Conservation (phyloP, 1,140 invertebrate genomes). For the Aporrectodea caliginosa region DNA sequence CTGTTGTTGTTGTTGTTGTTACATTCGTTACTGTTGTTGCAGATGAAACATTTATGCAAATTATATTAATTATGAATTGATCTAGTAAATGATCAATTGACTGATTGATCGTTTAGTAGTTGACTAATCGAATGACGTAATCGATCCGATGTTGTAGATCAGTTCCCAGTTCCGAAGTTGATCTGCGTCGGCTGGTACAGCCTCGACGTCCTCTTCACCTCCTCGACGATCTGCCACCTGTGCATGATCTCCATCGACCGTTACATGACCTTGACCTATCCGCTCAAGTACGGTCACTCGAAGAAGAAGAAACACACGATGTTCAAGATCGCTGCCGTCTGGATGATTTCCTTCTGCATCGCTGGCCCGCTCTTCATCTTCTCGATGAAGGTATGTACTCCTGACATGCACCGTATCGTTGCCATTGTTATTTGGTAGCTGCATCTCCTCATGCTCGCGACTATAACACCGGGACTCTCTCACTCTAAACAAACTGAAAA, state of each 20-base stretch:
- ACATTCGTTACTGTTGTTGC: background rate
- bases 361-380: conserved; percentile 78
- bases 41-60: background rate
- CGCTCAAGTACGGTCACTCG: conserved; percentile 67
- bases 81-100: too few species aligned
- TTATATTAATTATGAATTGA: background rate
- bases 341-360: conserved; percentile 79
- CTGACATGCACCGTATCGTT: too few species aligned
- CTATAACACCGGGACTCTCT: too few species aligned
- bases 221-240: conserved; percentile 89
- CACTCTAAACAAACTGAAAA: too few species aligned
- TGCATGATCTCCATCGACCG: conserved; percentile 85
- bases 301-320: conserved; percentile 58
- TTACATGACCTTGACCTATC: conserved; percentile 68
- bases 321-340: conserved; percentile 78
- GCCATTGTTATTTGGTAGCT: too few species aligned
- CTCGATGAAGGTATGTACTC: conserved; percentile 61
- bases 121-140: too few species aligned
- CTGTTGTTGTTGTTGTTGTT: background rate
- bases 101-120: background rate
- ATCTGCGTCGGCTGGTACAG: conserved; percentile 36
- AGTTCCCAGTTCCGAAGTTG: conserved; percentile 30
- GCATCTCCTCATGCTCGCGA: too few species aligned
- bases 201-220: conserved; percentile 84
- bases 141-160: conserved; percentile 19